Evolutionary conservation across 1,140 invertebrate species (phyloP).

Genomic region (Contarinia nasturtii): DNA sequence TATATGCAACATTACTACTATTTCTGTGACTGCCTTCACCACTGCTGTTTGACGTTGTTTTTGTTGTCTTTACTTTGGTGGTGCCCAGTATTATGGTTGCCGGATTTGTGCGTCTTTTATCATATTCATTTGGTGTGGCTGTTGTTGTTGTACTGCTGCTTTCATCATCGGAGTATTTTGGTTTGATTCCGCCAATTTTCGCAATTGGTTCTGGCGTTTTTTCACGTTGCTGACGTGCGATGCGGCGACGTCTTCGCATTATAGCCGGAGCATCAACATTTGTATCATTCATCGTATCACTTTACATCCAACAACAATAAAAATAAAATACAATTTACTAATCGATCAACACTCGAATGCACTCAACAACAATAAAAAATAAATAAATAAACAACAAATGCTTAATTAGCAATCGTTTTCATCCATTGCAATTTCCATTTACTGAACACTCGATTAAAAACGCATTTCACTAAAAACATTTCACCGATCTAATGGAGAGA

Average conservation of each 20-base stretch:
- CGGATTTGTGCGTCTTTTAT: slow-evolving; percentile 16
- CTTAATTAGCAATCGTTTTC: no score
- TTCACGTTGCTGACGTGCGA: slow-evolving; percentile 25
- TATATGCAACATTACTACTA: slow-evolving; percentile 8
- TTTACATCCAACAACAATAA: background rate
- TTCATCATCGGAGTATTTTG: slow-evolving; percentile 2
- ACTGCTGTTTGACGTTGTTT: background rate
- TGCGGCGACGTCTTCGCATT: slow-evolving; percentile 10
- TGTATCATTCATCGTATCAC: background rate
- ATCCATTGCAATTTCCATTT: background rate
- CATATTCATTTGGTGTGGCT: no score
- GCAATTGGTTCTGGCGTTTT: slow-evolving; percentile 29
- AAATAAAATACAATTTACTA: no score
- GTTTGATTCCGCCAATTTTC: background rate
- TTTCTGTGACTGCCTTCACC: slow-evolving; percentile 4
- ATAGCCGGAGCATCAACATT: slow-evolving; percentile 2
- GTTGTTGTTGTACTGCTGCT: slow-evolving; percentile 3
- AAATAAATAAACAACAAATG: no score
- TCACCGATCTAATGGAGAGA: background rate
- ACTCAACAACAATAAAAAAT: no score
- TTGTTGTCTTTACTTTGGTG: slow-evolving; percentile 3
- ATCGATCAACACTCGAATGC: no score
- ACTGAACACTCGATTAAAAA: background rate
- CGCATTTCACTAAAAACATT: background rate
- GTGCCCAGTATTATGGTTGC: background rate